Percentiles rank a stretch among this genome's conserved stretches.
Conservation (phyloP, 2,888 invertebrate species). For the Carpatolechia fugitivella region DNA sequence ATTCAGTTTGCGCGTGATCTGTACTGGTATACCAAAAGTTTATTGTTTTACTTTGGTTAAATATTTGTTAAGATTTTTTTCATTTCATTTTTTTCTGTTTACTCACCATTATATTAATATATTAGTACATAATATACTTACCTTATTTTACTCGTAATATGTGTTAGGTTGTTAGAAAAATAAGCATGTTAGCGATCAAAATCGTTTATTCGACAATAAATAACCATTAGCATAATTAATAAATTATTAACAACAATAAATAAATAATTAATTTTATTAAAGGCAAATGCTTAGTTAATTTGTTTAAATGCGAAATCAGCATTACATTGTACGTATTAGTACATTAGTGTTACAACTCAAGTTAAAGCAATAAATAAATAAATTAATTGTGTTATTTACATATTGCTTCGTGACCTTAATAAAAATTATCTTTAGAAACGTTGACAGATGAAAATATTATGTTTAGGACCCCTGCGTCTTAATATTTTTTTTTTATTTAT, state of each 20-base stretch:
- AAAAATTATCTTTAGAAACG: constrained; percentile 28
- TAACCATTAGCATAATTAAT: constrained; percentile 59
- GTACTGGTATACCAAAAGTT: too few species aligned
- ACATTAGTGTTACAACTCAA: constrained; percentile 41
- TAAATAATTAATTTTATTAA: constrained; percentile 30
- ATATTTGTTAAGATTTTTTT: too few species aligned
- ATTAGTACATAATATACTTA: neutral
- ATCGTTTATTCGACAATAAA: constrained; percentile 67
- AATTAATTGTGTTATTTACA: constrained; percentile 66
- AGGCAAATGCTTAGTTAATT: constrained; percentile 50
- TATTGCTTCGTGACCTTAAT: constrained; percentile 34
- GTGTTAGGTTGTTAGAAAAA: constrained; percentile 20
- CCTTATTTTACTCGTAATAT: neutral
- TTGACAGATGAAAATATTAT: constrained; percentile 32
- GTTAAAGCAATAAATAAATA: constrained; percentile 45
- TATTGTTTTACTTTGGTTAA: too few species aligned
- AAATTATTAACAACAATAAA: constrained; percentile 44
- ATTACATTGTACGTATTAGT: constrained; percentile 61
- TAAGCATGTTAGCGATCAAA: constrained; percentile 43
- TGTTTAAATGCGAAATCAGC: constrained; percentile 70
- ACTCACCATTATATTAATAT: too few species aligned
- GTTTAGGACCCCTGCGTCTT: constrained; percentile 13
- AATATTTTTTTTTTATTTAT: constrained; percentile 17
- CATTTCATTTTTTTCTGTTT: too few species aligned
- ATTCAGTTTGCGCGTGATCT: too few species aligned